A percentile compares a stretch with the other conserved stretches of the same genome.
Conservation (phyloP, 2,113 vertebrate genomes). For the Dicaeum eximium region DNA sequence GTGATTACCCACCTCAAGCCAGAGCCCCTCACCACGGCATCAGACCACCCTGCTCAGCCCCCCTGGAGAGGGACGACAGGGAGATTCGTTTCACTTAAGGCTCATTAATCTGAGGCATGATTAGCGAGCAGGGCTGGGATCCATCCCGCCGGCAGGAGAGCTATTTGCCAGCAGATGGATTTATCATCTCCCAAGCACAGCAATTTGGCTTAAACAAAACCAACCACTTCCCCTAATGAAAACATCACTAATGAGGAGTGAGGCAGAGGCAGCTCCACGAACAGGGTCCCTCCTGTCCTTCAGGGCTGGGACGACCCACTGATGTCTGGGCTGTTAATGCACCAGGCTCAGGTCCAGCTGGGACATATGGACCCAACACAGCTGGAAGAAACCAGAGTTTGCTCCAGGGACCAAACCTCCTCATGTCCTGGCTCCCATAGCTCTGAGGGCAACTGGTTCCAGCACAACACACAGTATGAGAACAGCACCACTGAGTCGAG, state of each 20-base stretch:
- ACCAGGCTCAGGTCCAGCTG: not conserved
- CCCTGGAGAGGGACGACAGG: fast-evolving
- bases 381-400: not conserved
- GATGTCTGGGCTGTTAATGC: not conserved
- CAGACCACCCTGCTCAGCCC: not conserved
- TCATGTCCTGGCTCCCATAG: not conserved
- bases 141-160: not conserved
- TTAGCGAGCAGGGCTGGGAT: conserved; percentile 32
- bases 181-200: conserved; percentile 55
- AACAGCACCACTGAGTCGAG: fast-evolving
- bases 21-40: not conserved
- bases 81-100: conserved; percentile 21
- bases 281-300: not conserved
- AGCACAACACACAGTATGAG: not conserved
- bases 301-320: fast-evolving
- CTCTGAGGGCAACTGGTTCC: not conserved
- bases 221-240: conserved; percentile 69
- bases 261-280: not conserved
- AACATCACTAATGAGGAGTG: conserved; percentile 45
- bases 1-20: not conserved
- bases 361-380: fast-evolving
- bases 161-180: conserved; percentile 55
- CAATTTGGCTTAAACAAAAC: conserved; percentile 64
- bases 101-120: conserved; percentile 15
- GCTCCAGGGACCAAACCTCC: not conserved